These are phyloP conservation scores for Nymphalis polychloros DNA, from an alignment of 2,888 invertebrate species.

Conservation along the genomic window DNA sequence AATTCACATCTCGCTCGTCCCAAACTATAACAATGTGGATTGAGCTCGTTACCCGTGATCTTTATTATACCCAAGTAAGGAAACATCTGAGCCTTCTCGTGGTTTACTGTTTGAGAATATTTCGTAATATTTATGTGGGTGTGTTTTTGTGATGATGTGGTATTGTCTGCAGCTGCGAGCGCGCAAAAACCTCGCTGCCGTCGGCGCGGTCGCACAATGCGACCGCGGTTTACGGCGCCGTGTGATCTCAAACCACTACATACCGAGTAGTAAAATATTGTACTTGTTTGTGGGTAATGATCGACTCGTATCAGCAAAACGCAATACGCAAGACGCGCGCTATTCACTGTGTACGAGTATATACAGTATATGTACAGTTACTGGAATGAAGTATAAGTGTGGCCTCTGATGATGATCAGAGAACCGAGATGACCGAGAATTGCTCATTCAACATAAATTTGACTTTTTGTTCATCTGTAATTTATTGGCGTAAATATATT, in stretches of 20 bases:
- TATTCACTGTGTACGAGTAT: no score
- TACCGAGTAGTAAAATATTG: conserved; percentile 1
- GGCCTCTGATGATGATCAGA: no score
- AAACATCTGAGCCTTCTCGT: neutral
- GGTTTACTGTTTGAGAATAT: conserved; percentile 1
- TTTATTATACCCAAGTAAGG: neutral
- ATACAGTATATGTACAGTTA: no score
- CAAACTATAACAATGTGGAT: neutral
- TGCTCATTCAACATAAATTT: no score
- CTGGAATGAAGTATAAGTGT: no score
- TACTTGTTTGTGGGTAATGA: conserved; percentile 1
- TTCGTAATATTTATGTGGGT: conserved; percentile 7
- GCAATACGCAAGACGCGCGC: neutral
- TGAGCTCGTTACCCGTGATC: neutral
- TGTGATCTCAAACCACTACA: conserved; percentile 1
- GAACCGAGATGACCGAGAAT: no score
- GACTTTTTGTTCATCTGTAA: no score
- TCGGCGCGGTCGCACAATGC: conserved; percentile 9
- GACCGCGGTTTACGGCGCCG: conserved; percentile 7
- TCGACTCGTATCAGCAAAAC: neutral
- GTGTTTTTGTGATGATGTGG: conserved; percentile 13
- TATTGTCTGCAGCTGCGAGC: conserved; percentile 22
- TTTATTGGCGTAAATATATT: no score
- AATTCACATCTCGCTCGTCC: neutral
- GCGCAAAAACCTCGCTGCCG: conserved; percentile 20